Evolutionary conservation across 2,888 invertebrate genomes (phyloP).

Genomic region (Orthosia gracilis): DNA sequence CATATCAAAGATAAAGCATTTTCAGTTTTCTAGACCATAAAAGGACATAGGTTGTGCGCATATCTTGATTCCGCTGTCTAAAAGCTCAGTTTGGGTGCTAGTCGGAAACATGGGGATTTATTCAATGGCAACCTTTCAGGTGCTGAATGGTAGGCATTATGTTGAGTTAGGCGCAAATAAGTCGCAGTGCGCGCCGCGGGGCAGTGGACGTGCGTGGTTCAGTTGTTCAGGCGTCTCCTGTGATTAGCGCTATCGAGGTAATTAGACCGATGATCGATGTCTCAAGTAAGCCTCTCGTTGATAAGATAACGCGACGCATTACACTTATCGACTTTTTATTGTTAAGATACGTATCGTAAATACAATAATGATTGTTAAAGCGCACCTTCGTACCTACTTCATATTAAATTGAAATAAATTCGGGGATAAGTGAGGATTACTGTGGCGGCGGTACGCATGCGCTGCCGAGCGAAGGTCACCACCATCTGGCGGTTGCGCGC

Average conservation of each 20-base stretch:
- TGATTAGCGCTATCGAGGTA: slow-evolving; percentile 75
- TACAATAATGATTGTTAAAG: slow-evolving; percentile 71
- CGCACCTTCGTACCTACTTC: slow-evolving; percentile 61
- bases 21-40: no score
- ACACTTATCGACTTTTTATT: slow-evolving; percentile 81
- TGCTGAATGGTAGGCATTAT: no score
- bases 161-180: background rate
- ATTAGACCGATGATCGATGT: slow-evolving; percentile 89
- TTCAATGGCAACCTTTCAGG: no score
- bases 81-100: no score
- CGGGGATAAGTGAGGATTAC: slow-evolving; percentile 67
- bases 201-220: slow-evolving; percentile 7
- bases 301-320: slow-evolving; percentile 80
- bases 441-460: slow-evolving; percentile 20
- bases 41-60: no score
- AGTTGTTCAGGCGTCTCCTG: slow-evolving; percentile 19
- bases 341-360: slow-evolving; percentile 77
- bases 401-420: slow-evolving; percentile 67
- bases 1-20: no score
- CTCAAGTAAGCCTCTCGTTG: slow-evolving; percentile 81
- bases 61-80: no score
- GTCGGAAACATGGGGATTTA: no score
- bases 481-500: background rate
- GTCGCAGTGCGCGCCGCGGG: background rate
- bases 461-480: slow-evolving; percentile 38